Conservation (phyloP, 2,797 vertebrate genomes). For the Helostoma temminkii region DNA sequence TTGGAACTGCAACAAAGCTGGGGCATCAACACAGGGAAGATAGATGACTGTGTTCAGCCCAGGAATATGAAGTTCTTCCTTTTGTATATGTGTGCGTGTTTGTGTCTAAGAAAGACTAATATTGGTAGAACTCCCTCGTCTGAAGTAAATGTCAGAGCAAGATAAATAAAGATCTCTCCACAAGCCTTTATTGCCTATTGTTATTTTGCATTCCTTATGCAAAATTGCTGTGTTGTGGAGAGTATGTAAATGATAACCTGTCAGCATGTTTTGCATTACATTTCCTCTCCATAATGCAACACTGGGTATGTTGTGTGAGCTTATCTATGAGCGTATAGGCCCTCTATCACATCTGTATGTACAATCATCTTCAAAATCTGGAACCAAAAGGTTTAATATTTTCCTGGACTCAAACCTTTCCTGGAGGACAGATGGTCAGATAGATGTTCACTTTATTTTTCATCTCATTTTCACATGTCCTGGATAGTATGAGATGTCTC, state of each 20-base stretch:
- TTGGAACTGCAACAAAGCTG: slow-evolving; percentile 62
- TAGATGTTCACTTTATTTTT: neutral
- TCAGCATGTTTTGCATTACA: slow-evolving; percentile 48
- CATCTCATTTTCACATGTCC: slow-evolving; percentile 15
- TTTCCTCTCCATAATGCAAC: slow-evolving; percentile 41
- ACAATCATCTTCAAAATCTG: slow-evolving; percentile 31
- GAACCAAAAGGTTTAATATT: slow-evolving; percentile 23
- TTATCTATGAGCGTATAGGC: slow-evolving; percentile 10
- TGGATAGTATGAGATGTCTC: slow-evolving; percentile 22
- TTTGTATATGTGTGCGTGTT: slow-evolving; percentile 52
- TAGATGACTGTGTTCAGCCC: slow-evolving; percentile 70
- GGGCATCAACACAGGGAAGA: slow-evolving; percentile 59
- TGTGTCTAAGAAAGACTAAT: slow-evolving; percentile 61
- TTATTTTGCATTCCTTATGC: slow-evolving; percentile 69
- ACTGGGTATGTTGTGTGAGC: slow-evolving; percentile 21
- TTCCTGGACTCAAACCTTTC: slow-evolving; percentile 17
- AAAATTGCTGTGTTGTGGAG: slow-evolving; percentile 48
- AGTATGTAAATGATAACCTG: slow-evolving; percentile 64
- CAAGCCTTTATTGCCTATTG: slow-evolving; percentile 70
- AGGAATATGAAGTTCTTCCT: slow-evolving; percentile 65
- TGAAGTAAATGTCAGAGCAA: slow-evolving; percentile 71
- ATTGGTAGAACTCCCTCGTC: slow-evolving; percentile 52
- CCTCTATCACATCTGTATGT: slow-evolving; percentile 21
- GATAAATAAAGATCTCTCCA: slow-evolving; percentile 70
- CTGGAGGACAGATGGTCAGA: neutral